Conservation (phyloP, 2,888 invertebrate species). For the Chloroclysta siterata region DNA sequence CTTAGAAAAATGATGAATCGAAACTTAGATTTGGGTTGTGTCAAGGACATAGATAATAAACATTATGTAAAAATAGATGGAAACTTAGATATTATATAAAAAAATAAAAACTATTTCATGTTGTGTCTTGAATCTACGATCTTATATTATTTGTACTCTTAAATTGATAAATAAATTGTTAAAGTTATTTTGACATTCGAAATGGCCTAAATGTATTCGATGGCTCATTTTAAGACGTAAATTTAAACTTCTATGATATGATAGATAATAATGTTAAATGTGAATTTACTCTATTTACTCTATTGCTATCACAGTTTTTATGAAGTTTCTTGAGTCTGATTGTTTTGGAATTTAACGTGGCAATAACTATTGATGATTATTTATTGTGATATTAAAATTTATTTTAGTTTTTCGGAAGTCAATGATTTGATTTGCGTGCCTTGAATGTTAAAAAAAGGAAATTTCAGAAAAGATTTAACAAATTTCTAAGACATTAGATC, state of each 20-base stretch:
- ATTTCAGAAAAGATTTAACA: conserved; percentile 11
- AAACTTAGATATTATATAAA: conserved; percentile 24
- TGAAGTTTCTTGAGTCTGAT: conserved; percentile 3
- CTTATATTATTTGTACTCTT: conserved; percentile 15
- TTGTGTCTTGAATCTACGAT: conserved; percentile 23
- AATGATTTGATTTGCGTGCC: conserved; percentile 35
- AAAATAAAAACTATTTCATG: conserved; percentile 26
- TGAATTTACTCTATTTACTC: conserved; percentile 12
- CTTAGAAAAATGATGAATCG: conserved; percentile 29
- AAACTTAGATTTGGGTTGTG: conserved; percentile 43
- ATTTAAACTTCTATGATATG: conserved; percentile 15
- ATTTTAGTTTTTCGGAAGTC: conserved; percentile 13
- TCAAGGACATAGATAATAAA: conserved; percentile 36
- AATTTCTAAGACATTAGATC: conserved; percentile 21
- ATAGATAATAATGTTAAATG: conserved; percentile 21
- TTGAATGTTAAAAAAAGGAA: conserved; percentile 17
- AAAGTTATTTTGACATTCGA: conserved; percentile 19
- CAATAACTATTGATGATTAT: conserved; percentile 19
- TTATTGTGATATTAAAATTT: conserved; percentile 25
- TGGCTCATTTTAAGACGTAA: conserved; percentile 16
- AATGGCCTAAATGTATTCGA: conserved; percentile 31
- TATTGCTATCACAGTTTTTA: conserved; percentile 16
- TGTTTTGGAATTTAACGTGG: conserved; percentile 18
- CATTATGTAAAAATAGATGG: conserved; percentile 33
- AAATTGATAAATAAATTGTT: conserved; percentile 12